These are phyloP conservation scores for Bellardia bayeri DNA, from an alignment of 2,888 invertebrate species.

Conservation along the genomic window DNA sequence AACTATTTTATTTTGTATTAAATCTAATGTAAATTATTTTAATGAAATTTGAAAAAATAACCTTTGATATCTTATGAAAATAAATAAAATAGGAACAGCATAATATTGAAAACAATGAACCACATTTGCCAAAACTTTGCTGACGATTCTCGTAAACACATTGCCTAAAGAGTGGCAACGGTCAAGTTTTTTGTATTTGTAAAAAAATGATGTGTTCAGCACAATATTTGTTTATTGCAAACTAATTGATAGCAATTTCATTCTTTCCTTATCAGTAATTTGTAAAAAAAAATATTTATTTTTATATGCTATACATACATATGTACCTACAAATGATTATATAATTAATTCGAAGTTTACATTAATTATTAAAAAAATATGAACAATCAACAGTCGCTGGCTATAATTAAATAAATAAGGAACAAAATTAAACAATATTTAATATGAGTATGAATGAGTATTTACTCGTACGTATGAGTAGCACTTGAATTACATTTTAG, in stretches of 20 bases:
- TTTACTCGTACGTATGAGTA: not conserved
- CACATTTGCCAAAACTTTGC: not conserved
- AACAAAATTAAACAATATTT: not conserved
- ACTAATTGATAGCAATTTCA: constrained; percentile 43
- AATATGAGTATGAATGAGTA: not conserved
- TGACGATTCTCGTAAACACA: not conserved
- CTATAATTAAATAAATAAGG: constrained; percentile 24
- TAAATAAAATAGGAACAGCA: too few species aligned
- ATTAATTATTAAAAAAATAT: constrained; percentile 18
- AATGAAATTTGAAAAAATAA: too few species aligned
- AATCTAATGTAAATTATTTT: too few species aligned
- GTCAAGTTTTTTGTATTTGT: not conserved
- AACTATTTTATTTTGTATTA: too few species aligned
- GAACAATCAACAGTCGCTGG: constrained; percentile 14
- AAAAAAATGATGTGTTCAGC: not conserved
- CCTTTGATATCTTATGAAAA: too few species aligned
- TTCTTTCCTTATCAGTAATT: constrained; percentile 38
- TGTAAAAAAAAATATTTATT: not conserved
- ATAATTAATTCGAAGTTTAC: constrained; percentile 27
- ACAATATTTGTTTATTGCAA: constrained; percentile 41
- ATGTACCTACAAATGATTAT: constrained; percentile 4
- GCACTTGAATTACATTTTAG: not conserved
- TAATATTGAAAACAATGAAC: too few species aligned
- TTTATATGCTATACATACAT: not conserved
- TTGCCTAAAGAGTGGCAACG: not conserved